Evolutionary conservation across 2,888 invertebrate species (phyloP), one percentile per base, ranked within the genome.

Genomic region (Entomobrya multifasciata): DNA sequence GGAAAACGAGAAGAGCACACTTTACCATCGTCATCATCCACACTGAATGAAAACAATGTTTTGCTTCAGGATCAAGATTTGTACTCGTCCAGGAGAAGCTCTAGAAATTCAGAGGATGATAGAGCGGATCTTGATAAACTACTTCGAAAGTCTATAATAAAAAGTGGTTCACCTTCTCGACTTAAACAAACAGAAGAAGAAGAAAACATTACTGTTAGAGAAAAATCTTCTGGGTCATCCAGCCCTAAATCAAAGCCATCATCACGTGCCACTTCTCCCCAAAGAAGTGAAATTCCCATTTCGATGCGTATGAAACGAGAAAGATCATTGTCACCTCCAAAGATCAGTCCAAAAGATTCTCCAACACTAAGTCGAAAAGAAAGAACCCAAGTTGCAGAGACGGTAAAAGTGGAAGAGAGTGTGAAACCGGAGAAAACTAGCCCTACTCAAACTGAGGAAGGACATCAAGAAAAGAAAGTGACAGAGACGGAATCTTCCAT

Each of bases 231-330:
- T 20, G 52, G 78, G 52, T 36, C 62, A 57, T 47, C 72, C 17
- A 44, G 30, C 17, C 62, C 72, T 1, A 22, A 30, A 76, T 79
- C 84, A 55, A 70, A 55, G 57, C 49, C 78, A 1, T 52, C 77
- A 1, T 77, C 79, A 13, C 62, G 86, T 20, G 79, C 84, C 10
- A 25, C 79, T 2, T 88, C 86, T 11, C 86, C 86, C 15, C 86
- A 86, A 77, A 60, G 88, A 41, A 88, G 86, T 49, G 86, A 86
- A 80, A 88, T 87, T 22, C 88, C 88, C 0, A 88, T 88, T 79
- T 88, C 88, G 0, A 20, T 36, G 25, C 30, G 88, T n/a, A 86
- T 88, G 86, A 88, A 83, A 41, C 44, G 85, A 15, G 81, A 87
- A 10, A 62, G 88, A 52, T 84, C 86, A 8, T 20, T 62, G n/a